phyloP scores from a whole-genome alignment of 2,888 invertebrate species.

The Megaustenia siamemsis region DNA sequence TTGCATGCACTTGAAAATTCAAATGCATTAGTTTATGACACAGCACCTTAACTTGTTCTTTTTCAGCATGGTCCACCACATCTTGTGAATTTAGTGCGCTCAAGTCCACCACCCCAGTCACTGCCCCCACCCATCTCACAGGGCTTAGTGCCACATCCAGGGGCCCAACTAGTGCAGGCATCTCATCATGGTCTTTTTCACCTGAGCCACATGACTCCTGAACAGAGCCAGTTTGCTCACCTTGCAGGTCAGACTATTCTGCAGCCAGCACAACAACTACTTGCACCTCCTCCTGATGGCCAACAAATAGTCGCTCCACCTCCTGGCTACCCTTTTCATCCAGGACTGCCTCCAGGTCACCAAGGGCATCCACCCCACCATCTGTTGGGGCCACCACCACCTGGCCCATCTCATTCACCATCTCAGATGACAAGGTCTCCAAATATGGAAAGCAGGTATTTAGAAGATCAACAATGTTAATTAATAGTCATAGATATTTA shows the following conservation, averaged over 20 bases:
- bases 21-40: too few species aligned
- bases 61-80: conserved; percentile 78
- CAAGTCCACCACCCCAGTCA: conserved; percentile 59
- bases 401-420: conserved; percentile 51
- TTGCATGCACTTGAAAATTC: too few species aligned
- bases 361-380: conserved; percentile 24
- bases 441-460: conserved; percentile 43
- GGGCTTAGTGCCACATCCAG: conserved; percentile 36
- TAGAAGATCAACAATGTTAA: background rate
- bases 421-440: conserved; percentile 47
- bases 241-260: conserved; percentile 42
- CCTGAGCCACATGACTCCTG: conserved; percentile 40
- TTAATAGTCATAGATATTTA: background rate
- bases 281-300: conserved; percentile 31
- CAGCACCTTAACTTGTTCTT: conserved; percentile 10
- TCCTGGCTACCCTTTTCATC: conserved; percentile 41
- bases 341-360: conserved; percentile 49
- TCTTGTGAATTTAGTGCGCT: conserved; percentile 74
- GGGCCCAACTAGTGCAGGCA: conserved; percentile 32
- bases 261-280: conserved; percentile 41
- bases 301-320: conserved; percentile 44
- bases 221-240: conserved; percentile 43
- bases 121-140: conserved; percentile 56
- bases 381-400: conserved; percentile 50
- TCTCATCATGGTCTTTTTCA: conserved; percentile 32